Percentiles rank a stretch among this genome's conserved stretches.
phyloP scores from a whole-genome alignment of 2,797 vertebrate species.

The Danionella dracula region DNA sequence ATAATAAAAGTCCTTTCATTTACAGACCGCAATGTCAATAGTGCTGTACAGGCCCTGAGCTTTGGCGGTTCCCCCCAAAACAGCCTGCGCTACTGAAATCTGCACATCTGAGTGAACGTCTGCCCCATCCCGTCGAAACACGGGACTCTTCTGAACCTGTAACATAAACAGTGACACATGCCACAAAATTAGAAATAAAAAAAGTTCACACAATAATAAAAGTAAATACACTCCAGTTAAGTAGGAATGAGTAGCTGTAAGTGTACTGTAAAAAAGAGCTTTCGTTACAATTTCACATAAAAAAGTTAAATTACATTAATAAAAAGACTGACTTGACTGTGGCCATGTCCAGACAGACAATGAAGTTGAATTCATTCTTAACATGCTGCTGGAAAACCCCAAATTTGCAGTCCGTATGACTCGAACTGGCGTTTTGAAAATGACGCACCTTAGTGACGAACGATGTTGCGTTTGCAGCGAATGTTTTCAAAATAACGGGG shows the following conservation, averaged over 20 bases:
- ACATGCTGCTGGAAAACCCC: too few relatives aligned
- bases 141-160: constrained; percentile 88
- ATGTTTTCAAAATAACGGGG: too few relatives aligned
- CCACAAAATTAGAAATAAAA: not conserved
- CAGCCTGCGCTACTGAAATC: constrained; percentile 88
- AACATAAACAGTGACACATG: not conserved
- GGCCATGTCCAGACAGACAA: too few relatives aligned
- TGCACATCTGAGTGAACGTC: constrained; percentile 89
- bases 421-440: too few relatives aligned
- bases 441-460: too few relatives aligned
- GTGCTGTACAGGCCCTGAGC: constrained; percentile 91
- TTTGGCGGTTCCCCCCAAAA: constrained; percentile 86
- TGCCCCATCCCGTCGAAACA: constrained; percentile 85
- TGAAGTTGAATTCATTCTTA: too few relatives aligned
- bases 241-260: too few relatives aligned
- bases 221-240: too few relatives aligned
- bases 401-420: too few relatives aligned
- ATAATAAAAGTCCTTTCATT: not conserved
- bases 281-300: too few relatives aligned
- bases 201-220: not conserved
- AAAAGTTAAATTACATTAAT: too few relatives aligned
- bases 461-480: too few relatives aligned
- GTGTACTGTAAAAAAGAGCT: not conserved
- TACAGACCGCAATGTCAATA: constrained; percentile 80
- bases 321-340: not conserved